Conservation (phyloP, 1,140 invertebrate genomes). For the Rhizoglyphus robini region DNA sequence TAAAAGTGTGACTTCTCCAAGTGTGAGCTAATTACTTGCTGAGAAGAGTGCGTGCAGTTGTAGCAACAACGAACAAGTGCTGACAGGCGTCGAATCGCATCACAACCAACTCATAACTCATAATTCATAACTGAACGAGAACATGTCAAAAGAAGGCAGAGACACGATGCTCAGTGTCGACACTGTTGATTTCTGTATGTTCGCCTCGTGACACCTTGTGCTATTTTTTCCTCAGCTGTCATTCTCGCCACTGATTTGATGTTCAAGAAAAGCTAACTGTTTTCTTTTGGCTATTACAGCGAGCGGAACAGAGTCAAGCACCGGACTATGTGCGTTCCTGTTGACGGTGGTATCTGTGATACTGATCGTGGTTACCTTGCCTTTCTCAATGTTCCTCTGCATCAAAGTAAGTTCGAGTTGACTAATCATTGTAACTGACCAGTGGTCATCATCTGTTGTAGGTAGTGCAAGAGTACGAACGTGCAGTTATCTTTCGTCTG, state of each 20-base stretch:
- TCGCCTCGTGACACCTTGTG: too few species aligned
- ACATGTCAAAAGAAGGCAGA: constrained; percentile 13
- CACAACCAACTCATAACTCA: too few species aligned
- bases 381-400: constrained; percentile 29
- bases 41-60: too few species aligned
- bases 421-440: too few species aligned
- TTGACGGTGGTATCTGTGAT: constrained; percentile 26
- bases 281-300: background rate
- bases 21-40: too few species aligned
- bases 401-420: constrained; percentile 31
- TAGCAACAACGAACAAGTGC: too few species aligned
- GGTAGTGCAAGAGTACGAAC: constrained; percentile 31
- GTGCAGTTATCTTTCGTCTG: constrained; percentile 29
- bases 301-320: background rate
- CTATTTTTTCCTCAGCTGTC: background rate
- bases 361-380: constrained; percentile 27
- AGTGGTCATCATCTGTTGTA: constrained; percentile 5
- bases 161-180: constrained; percentile 49
- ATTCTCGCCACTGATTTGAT: too few species aligned
- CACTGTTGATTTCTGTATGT: constrained; percentile 34
- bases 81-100: too few species aligned
- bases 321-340: constrained; percentile 32
- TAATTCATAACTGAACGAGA: too few species aligned
- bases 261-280: background rate
- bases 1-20: too few species aligned